Base-by-base conservation (phyloP, 2,113 vertebrate genomes). In the Myotis lucifugus region DNA sequence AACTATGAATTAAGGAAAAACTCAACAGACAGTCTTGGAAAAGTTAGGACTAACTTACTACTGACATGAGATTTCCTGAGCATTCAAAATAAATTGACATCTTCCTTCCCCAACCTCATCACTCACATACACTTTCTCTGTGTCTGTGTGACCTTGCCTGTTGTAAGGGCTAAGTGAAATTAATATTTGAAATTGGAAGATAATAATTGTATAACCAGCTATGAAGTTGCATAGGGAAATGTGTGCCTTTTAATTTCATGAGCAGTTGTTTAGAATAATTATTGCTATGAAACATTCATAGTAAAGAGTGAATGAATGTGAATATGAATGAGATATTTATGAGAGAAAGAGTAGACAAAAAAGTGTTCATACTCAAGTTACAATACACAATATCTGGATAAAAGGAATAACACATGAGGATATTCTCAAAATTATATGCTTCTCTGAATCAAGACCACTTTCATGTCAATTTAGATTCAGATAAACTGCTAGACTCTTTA, bases 1-100 rank as follows among this genome's bases (percentile, higher is more conserved):
- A 93, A 87, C 56, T 84, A 42, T 67, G 48, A 72, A 91, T 37
- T 91, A 21, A 67, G 85, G 69, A 88, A 90, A 86, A 54, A 23
- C 7, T 61, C 61, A 25, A 27, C 50, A 84, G 0, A 67, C 1
- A 78, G 23, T 93, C 42, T 93, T 92, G 23, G 29, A 72, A 64
- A 93, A 34, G 4, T 97, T 72, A 81, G 79, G 19, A 70, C 21
- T 15, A 59, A 56, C 6, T 69, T 59, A 54, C 9, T 94, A 46
- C 10, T 93, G 17, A 88, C 11, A 12, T 66, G 37, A 90, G 66
- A 79, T 74, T 93, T 93, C 17, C 66, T 48, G 54, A 94, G 34
- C 27, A 81, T 42, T 93, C 46, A 40, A 85, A 34, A 18, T 72
- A 67, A 25, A 54, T 85, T 42, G 42, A 54, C 54, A 46, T 67